phyloP scores from a whole-genome alignment of 2,113 vertebrate genomes.

The Planiliza haematocheilus region DNA sequence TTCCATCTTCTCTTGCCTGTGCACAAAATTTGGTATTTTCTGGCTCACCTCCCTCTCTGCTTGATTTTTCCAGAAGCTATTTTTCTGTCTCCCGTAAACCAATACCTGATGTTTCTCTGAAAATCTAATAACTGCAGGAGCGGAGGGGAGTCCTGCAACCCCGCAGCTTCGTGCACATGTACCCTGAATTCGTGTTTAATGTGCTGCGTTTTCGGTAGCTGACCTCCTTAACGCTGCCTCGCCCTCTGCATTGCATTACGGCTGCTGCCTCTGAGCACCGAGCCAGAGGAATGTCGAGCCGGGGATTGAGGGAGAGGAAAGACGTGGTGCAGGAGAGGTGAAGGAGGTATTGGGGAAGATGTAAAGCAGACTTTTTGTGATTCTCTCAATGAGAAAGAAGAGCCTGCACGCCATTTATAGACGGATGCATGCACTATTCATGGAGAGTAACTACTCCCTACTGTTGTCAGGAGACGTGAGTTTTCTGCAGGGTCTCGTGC shows the following conservation, averaged over 20 bases:
- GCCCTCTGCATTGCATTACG: conserved; percentile 63
- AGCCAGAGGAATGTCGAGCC: conserved; percentile 70
- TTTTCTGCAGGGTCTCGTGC: no score
- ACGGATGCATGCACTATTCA: background rate
- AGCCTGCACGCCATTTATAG: background rate
- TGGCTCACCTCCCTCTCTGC: conserved; percentile 12
- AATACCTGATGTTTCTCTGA: conserved; percentile 47
- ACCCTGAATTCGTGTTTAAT: conserved; percentile 39
- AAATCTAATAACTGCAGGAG: conserved; percentile 43
- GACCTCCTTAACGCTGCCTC: conserved; percentile 53
- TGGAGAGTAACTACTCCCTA: background rate
- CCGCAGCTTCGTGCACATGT: conserved; percentile 10
- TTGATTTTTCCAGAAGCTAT: conserved; percentile 30
- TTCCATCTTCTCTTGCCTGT: conserved; percentile 1
- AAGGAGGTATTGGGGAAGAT: conserved; percentile 8
- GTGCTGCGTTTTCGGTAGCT: conserved; percentile 40
- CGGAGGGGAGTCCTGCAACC: conserved; percentile 18
- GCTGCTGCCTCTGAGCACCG: conserved; percentile 47
- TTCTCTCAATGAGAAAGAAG: conserved; percentile 7
- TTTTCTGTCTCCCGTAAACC: conserved; percentile 32
- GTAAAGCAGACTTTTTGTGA: conserved; percentile 19
- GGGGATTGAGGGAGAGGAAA: conserved; percentile 28
- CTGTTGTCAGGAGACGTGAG: no score
- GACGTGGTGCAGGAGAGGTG: conserved; percentile 16
- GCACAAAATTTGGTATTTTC: conserved; percentile 31